Evolutionary conservation across 2,113 vertebrate species (phyloP).

Genomic region (Asarcornis scutulata): DNA sequence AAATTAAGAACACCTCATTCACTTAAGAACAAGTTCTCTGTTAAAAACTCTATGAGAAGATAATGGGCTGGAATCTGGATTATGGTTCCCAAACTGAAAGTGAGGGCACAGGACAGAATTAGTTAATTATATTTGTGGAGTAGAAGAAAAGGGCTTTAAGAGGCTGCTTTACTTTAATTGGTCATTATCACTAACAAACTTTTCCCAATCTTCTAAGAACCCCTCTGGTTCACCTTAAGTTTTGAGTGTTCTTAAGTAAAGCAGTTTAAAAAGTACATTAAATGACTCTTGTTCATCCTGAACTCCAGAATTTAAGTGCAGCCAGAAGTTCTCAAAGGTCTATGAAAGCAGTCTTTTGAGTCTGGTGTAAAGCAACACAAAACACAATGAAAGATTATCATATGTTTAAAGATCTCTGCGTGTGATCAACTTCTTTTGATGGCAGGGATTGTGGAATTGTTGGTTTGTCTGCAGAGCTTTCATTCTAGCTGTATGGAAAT

Average conservation of each 20-base stretch:
- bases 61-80: neutral
- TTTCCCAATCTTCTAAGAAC: neutral
- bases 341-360: neutral
- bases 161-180: neutral
- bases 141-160: neutral
- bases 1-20: neutral
- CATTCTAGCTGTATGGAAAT: neutral
- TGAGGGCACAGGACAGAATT: neutral
- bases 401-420: neutral
- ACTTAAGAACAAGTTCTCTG: neutral
- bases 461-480: neutral
- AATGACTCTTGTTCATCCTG: neutral
- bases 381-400: conserved; percentile 1
- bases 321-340: neutral
- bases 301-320: neutral
- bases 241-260: neutral
- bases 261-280: neutral
- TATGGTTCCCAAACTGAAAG: neutral
- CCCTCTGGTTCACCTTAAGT: neutral
- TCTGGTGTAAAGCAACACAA: conserved; percentile 13
- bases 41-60: neutral
- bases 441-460: neutral
- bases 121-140: neutral
- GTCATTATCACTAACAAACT: neutral
- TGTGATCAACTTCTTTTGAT: neutral